Base-by-base conservation (phyloP, 2,113 vertebrate genomes). In the Arizona elegans region DNA sequence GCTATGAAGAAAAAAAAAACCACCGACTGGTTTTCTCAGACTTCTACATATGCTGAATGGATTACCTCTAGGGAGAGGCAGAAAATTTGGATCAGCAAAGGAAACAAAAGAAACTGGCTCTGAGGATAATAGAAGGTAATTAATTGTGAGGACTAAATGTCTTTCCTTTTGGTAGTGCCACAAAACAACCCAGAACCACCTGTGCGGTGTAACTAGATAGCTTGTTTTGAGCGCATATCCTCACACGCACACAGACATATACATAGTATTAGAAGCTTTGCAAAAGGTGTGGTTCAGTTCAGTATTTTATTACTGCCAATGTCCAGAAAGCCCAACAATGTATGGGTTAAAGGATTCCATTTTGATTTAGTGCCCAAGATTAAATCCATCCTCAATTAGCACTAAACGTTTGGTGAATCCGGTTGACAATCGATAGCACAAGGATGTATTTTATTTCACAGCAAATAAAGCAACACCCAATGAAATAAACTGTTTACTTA, bases 401-500 rank as follows among this genome's bases (percentile, higher is more conserved):
- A 9, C 87, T 6, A 91, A 12, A 94, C 54, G 1, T 90, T 29
- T 52, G 94, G 92, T 92, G 95, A 81, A 33, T 43, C 33, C 8
- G 17, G 75, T 21, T 81, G 7, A 43, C 75, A 43, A 81, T 9
- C 3, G 17, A 81, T 38, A 81, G 33, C 17, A 81, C 33, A 9
- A 21, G 94, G 23, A 93, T 53, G 93, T 47, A 54, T 11, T 95
- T 92, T 92, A 58, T 54, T 86, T 52, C n/a, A 93, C 1, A 33
- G n/a, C 47, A 47, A 92, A 89, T 65, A 96, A 96, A 95, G 88
- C 70, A 91, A 9, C 94, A 24, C 93, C 10, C 3, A 94, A 94
- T 96, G 26, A 95, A 58, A 52, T 92, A 96, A 96, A 93, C 12
- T 6, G 21, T 24, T 94, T 97, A 98, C 98, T 98, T 97, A 99